Evolutionary conservation across 2,113 vertebrate genomes (phyloP).

Genomic region (Brachyhypopomus gauderio): DNA sequence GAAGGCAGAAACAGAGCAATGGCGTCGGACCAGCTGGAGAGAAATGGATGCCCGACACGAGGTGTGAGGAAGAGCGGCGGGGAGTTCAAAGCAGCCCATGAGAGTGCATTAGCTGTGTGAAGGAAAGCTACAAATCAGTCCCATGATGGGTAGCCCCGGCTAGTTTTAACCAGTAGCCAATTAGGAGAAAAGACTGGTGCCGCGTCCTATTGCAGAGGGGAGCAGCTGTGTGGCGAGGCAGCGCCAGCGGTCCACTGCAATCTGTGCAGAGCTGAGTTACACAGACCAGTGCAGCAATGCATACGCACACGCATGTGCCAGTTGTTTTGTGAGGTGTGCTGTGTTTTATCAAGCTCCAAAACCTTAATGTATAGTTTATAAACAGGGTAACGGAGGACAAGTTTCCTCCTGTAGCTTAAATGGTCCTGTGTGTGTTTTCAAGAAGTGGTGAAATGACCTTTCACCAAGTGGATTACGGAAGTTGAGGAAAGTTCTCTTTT

Average conservation of each 20-base stretch:
- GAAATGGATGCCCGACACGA: background rate
- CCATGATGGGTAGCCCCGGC: constrained; percentile 55
- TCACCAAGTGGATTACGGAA: background rate
- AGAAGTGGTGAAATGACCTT: too few species aligned
- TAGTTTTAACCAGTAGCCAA: constrained; percentile 70
- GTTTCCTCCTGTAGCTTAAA: background rate
- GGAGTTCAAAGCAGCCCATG: constrained; percentile 27
- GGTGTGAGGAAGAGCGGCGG: background rate
- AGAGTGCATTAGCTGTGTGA: constrained; percentile 64
- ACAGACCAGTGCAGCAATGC: background rate
- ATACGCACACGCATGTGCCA: background rate
- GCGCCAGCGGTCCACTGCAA: background rate
- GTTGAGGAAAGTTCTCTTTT: background rate
- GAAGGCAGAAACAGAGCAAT: constrained; percentile 19
- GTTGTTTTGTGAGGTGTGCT: background rate
- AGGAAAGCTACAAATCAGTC: constrained; percentile 65
- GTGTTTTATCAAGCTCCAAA: background rate
- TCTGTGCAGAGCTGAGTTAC: background rate
- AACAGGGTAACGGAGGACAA: background rate
- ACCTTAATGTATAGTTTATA: background rate
- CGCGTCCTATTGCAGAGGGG: background rate
- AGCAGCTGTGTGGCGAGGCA: constrained; percentile 10
- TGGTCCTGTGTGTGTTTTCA: too few species aligned
- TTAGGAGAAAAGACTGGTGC: constrained; percentile 58
- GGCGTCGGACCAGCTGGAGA: constrained; percentile 51